phyloP scores from a whole-genome alignment of 2,113 vertebrate species.

The Ramphastos sulfuratus region DNA sequence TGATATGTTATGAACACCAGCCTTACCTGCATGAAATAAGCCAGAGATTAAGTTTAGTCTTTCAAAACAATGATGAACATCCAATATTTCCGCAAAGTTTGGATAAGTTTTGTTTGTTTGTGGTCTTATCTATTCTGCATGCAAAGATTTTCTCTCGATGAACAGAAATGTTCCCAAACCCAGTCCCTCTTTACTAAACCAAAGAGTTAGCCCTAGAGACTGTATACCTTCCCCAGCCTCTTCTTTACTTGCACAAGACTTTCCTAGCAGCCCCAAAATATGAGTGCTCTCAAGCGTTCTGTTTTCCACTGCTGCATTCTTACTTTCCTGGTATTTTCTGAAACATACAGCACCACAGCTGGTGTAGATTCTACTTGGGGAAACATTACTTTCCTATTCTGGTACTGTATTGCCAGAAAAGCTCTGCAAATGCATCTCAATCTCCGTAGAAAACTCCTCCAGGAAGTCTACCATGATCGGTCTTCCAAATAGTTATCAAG shows the following conservation, averaged over 20 bases:
- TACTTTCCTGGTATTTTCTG: conserved; percentile 25
- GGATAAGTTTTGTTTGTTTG: conserved; percentile 20
- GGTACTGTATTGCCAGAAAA: background rate
- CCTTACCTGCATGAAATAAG: conserved; percentile 48
- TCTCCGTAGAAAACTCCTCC: background rate
- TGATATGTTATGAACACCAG: background rate
- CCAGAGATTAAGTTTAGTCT: conserved; percentile 52
- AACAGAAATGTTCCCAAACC: conserved; percentile 1
- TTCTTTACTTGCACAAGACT: background rate
- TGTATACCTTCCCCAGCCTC: background rate
- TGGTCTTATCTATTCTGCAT: background rate
- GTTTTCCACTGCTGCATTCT: conserved; percentile 20
- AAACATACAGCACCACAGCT: background rate
- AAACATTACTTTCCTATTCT: background rate
- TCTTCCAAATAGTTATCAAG: background rate
- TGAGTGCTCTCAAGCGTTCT: conserved; percentile 1
- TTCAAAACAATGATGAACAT: conserved; percentile 31
- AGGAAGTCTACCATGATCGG: background rate
- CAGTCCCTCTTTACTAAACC: background rate
- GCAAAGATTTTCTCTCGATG: conserved; percentile 31
- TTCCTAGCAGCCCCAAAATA: background rate
- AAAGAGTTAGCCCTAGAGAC: background rate
- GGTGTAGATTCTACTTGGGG: background rate
- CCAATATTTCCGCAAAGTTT: conserved; percentile 37
- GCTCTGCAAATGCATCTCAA: background rate